Percentiles rank a stretch among this genome's conserved stretches.
phyloP scores from a whole-genome alignment of 2,888 invertebrate species.

The Monoplex corrugatus region DNA sequence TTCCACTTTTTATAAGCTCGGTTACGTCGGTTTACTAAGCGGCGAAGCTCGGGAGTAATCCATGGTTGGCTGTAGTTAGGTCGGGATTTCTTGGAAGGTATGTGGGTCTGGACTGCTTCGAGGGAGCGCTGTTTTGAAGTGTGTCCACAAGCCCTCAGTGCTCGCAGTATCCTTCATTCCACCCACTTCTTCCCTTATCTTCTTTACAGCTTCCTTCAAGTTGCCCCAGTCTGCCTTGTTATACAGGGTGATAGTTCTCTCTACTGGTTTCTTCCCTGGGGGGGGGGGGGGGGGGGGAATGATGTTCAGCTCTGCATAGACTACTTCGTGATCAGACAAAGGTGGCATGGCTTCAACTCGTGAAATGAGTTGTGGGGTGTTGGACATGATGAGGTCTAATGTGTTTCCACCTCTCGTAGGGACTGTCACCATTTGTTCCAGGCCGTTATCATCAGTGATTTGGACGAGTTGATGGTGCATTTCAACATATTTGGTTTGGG shows the following conservation, averaged over 20 bases:
- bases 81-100: conserved; percentile 4
- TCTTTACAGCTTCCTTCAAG: neutral
- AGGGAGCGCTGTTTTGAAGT: conserved; percentile 11
- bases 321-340: conserved; percentile 13
- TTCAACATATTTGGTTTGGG: neutral
- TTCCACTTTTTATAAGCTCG: neutral
- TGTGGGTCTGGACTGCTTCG: neutral
- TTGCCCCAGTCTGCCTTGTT: conserved; percentile 7
- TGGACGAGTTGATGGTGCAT: neutral
- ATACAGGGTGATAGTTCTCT: neutral
- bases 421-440: conserved; percentile 5
- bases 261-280: neutral
- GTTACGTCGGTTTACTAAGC: neutral
- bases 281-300: neutral
- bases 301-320: neutral
- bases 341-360: conserved; percentile 18
- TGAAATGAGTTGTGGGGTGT: conserved; percentile 4
- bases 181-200: neutral
- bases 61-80: conserved; percentile 11
- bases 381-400: conserved; percentile 11
- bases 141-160: neutral
- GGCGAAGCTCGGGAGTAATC: conserved; percentile 20
- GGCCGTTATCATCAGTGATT: neutral
- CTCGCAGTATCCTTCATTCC: conserved; percentile 22
- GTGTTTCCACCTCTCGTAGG: conserved; percentile 31